These are phyloP conservation scores for Drosophila atripex DNA, from an alignment of 2,888 invertebrate genomes.

Conservation along the genomic window DNA sequence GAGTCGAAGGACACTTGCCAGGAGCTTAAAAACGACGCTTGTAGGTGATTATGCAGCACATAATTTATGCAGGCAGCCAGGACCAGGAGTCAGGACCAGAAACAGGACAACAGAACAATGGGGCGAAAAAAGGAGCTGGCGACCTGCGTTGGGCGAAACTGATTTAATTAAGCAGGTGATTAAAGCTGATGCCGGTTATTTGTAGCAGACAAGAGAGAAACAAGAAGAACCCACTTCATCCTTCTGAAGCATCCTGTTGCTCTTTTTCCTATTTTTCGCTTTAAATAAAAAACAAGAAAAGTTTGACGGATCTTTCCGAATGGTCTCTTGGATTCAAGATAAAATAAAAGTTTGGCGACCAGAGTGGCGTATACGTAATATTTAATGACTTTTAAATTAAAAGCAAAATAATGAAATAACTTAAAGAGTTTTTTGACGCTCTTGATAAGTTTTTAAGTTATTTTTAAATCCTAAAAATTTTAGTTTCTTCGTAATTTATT, in stretches of 20 bases:
- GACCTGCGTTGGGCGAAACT: conserved; percentile 61
- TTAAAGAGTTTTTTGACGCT: too few species aligned
- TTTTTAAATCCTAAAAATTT: too few species aligned
- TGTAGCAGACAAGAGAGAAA: conserved; percentile 65
- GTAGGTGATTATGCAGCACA: conserved; percentile 73
- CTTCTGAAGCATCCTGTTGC: conserved; percentile 21
- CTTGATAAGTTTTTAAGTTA: too few species aligned
- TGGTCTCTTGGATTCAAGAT: conserved; percentile 5
- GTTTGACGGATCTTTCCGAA: conserved; percentile 61
- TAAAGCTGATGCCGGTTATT: conserved; percentile 81
- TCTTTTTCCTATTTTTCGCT: conserved; percentile 16
- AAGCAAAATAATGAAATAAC: too few species aligned
- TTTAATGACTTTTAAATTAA: background rate
- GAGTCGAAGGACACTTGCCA: conserved; percentile 41
- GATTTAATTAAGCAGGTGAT: conserved; percentile 82
- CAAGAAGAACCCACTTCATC: conserved; percentile 39
- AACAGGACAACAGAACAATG: conserved; percentile 54
- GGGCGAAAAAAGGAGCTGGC: conserved; percentile 15
- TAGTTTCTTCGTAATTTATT: conserved; percentile 4
- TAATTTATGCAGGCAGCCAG: conserved; percentile 69
- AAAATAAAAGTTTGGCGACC: conserved; percentile 11
- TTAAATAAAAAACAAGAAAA: conserved; percentile 63
- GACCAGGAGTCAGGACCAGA: conserved; percentile 16
- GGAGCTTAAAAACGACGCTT: conserved; percentile 68
- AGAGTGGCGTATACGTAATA: conserved; percentile 51